Percentiles rank a stretch among this genome's conserved stretches.
Conservation (phyloP, 1,140 invertebrate genomes). For the Cecropterus lyciades region DNA sequence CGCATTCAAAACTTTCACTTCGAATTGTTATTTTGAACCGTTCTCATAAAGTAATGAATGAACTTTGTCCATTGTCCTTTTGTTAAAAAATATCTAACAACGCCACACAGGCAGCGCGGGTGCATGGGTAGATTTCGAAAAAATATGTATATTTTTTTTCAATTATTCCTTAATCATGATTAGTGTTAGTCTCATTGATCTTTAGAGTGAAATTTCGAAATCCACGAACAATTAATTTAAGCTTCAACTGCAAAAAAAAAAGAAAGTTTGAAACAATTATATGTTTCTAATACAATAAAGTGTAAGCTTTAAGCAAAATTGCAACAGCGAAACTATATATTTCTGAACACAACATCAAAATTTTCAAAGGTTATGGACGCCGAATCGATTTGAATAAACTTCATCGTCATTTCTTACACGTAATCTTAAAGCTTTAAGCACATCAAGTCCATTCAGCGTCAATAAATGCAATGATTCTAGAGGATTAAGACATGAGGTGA, state of each 20-base stretch:
- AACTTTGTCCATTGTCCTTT: slow-evolving; percentile 19
- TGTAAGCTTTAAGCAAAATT: slow-evolving; percentile 11
- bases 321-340: slow-evolving; percentile 3
- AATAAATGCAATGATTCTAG: neutral
- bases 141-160: neutral
- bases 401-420: neutral
- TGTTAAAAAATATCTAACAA: slow-evolving; percentile 19
- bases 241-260: slow-evolving; percentile 9
- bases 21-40: too few relatives aligned
- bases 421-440: neutral
- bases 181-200: neutral
- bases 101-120: neutral
- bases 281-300: neutral
- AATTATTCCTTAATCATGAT: neutral
- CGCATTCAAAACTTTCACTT: too few relatives aligned
- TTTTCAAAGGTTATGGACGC: slow-evolving; percentile 2
- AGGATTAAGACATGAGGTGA: neutral
- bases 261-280: neutral
- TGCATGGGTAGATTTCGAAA: slow-evolving; percentile 16
- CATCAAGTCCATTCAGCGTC: slow-evolving; percentile 9
- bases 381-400: neutral
- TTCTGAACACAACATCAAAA: slow-evolving; percentile 12
- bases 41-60: neutral
- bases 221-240: slow-evolving; percentile 10
- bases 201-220: slow-evolving; percentile 8